These are phyloP conservation scores for Samia ricini DNA, from an alignment of 1,140 invertebrate species.

Conservation along the genomic window DNA sequence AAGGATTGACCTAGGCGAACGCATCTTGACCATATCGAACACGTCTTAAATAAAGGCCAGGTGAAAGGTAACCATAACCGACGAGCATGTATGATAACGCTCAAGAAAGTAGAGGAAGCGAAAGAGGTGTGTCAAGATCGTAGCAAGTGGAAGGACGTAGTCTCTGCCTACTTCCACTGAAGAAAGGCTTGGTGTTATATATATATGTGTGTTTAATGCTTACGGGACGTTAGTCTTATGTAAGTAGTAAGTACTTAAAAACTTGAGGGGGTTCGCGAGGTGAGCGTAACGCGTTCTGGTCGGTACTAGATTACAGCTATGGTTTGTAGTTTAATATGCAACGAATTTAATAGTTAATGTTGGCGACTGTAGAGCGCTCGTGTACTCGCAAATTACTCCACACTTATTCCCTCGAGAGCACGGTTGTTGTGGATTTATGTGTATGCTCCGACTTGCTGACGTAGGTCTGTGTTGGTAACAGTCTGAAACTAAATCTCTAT, in stretches of 20 bases:
- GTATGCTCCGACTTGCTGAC: slow-evolving; percentile 47
- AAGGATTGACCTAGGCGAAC: too few relatives aligned
- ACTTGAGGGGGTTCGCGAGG: slow-evolving; percentile 24
- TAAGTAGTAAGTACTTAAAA: slow-evolving; percentile 22
- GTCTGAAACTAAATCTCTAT: neutral
- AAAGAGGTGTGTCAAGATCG: too few relatives aligned
- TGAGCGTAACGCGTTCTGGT: slow-evolving; percentile 33
- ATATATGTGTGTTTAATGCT: neutral
- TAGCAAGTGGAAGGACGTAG: too few relatives aligned
- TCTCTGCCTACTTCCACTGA: too few relatives aligned
- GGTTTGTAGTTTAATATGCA: slow-evolving; percentile 68
- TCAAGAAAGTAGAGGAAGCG: too few relatives aligned
- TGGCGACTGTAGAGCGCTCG: slow-evolving; percentile 46
- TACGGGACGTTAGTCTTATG: neutral
- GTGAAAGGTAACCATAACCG: too few relatives aligned
- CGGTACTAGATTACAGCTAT: slow-evolving; percentile 47
- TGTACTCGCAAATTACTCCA: slow-evolving; percentile 67
- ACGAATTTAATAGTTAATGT: slow-evolving; percentile 75
- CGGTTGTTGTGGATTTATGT: slow-evolving; percentile 55
- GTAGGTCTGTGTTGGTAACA: slow-evolving; percentile 24
- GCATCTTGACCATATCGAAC: too few relatives aligned
- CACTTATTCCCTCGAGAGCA: slow-evolving; percentile 52
- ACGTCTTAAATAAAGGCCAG: too few relatives aligned
- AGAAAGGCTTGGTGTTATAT: too few relatives aligned
- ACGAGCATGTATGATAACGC: too few relatives aligned